Conservation (phyloP, 2,113 vertebrate genomes). For the Sporophila hypoxantha region DNA sequence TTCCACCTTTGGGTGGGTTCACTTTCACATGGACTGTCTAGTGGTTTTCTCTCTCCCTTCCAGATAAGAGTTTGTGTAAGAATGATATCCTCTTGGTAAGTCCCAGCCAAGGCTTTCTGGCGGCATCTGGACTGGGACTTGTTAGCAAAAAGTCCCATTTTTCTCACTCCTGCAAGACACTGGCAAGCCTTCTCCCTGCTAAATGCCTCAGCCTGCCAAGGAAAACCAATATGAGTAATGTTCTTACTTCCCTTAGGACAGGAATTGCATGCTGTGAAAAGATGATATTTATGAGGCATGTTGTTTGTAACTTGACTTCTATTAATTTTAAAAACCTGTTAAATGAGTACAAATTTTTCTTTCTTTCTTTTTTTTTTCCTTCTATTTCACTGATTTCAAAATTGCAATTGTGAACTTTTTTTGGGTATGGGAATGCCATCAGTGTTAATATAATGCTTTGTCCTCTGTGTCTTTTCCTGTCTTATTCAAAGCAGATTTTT, state of each 20-base stretch:
- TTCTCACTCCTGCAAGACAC: not conserved
- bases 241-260: not conserved
- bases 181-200: not conserved
- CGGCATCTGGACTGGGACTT: not conserved
- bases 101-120: not conserved
- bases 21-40: not conserved
- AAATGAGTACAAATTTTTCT: not conserved
- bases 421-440: not conserved
- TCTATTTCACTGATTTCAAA: not conserved
- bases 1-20: constrained; percentile 31
- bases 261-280: not conserved
- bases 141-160: not conserved
- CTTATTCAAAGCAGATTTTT: not conserved
- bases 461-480: not conserved
- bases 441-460: not conserved
- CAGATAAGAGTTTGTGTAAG: not conserved
- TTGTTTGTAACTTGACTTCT: not conserved
- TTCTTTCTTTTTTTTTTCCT: accelerated
- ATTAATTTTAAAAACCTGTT: not conserved
- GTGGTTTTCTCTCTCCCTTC: not conserved
- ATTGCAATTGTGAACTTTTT: not conserved
- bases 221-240: not conserved
- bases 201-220: not conserved
- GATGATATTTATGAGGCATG: not conserved
- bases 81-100: not conserved